Conservation (phyloP, 2,797 vertebrate genomes). For the Pangasius krempfi region DNA sequence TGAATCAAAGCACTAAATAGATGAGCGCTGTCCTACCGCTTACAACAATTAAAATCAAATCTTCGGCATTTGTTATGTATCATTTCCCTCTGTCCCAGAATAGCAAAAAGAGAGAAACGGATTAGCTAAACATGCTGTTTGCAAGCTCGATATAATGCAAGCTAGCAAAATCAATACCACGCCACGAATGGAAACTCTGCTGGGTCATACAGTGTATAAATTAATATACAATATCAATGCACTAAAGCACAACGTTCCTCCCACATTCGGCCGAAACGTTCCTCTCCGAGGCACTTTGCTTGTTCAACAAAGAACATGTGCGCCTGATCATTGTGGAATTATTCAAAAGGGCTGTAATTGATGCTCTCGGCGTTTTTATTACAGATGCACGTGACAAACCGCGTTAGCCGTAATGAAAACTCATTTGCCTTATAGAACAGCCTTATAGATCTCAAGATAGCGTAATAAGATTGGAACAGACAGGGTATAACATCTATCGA, state of each 20-base stretch:
- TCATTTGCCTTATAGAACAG: background rate
- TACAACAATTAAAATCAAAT: background rate
- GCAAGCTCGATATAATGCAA: background rate
- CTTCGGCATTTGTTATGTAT: background rate
- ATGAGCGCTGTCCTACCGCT: background rate
- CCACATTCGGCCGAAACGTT: background rate
- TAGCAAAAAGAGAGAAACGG: background rate
- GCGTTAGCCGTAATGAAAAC: conserved; percentile 9
- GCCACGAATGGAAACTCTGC: background rate
- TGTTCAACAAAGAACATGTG: background rate
- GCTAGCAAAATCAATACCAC: conserved; percentile 9
- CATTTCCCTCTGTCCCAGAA: background rate
- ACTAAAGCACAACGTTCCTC: background rate
- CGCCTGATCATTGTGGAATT: background rate
- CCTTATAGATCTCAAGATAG: conserved; percentile 30
- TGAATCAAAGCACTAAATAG: background rate
- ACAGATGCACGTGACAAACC: background rate
- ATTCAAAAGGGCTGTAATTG: conserved; percentile 13
- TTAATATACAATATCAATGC: background rate
- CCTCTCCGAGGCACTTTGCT: conserved; percentile 15
- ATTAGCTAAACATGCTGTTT: background rate
- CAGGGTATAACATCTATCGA: conserved; percentile 72
- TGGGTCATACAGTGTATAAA: background rate
- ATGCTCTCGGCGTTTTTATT: conserved; percentile 22
- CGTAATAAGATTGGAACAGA: conserved; percentile 65